Conservation (phyloP, 2,888 invertebrate species). For the Nephrotoma guestfalica region DNA sequence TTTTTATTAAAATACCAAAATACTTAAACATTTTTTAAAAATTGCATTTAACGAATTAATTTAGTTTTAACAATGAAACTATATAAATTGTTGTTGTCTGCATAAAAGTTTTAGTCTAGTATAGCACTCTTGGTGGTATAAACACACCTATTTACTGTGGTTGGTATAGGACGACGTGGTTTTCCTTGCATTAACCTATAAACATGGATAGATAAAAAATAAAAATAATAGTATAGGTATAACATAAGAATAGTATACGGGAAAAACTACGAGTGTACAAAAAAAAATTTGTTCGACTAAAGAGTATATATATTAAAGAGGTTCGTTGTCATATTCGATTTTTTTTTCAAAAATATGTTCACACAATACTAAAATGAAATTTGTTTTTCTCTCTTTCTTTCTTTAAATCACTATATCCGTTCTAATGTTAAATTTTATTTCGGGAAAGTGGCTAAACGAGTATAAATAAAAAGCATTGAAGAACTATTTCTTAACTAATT, state of each 20-base stretch:
- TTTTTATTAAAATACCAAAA: not conserved
- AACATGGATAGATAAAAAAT: not conserved
- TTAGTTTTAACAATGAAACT: not conserved
- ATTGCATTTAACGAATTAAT: not conserved
- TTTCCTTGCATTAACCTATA: constrained; percentile 1
- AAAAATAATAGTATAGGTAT: not conserved
- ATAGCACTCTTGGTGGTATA: not conserved
- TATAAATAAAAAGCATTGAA: too few species aligned
- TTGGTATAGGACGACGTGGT: not conserved
- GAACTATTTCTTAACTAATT: too few species aligned
- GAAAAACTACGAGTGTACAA: not conserved
- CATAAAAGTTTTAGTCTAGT: not conserved
- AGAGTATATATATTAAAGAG: too few species aligned
- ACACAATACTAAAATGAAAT: too few species aligned
- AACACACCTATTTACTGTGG: constrained; percentile 1
- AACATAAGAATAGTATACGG: not conserved
- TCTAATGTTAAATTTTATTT: too few species aligned
- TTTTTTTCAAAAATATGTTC: too few species aligned
- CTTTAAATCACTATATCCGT: too few species aligned
- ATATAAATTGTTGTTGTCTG: not conserved
- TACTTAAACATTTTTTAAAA: not conserved
- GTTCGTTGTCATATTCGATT: too few species aligned
- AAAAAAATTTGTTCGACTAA: not conserved
- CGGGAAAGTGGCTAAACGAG: too few species aligned
- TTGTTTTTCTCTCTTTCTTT: too few species aligned